These are phyloP conservation scores for Hybognathus amarus DNA, from an alignment of 2,797 vertebrate genomes.

Conservation along the genomic window DNA sequence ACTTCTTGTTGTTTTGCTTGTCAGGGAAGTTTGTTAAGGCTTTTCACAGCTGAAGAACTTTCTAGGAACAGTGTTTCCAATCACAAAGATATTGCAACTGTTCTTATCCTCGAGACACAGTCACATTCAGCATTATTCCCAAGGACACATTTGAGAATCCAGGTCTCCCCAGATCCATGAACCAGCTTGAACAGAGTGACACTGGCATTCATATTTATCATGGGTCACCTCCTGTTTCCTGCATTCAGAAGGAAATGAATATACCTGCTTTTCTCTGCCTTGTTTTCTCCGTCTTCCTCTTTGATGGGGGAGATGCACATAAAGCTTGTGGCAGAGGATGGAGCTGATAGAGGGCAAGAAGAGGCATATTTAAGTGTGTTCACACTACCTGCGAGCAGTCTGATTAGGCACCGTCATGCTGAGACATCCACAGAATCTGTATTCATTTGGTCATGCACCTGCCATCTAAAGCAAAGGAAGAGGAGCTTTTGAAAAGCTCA, in stretches of 20 bases:
- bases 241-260: background rate
- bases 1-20: background rate
- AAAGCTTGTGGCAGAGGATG: background rate
- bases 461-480: slow-evolving; percentile 31
- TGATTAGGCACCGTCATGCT: slow-evolving; percentile 31
- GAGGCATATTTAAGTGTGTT: slow-evolving; percentile 45
- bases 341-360: slow-evolving; percentile 18
- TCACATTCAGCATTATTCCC: background rate
- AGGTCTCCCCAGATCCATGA: background rate
- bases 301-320: background rate
- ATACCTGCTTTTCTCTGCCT: background rate
- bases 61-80: background rate
- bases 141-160: background rate
- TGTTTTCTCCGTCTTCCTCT: background rate
- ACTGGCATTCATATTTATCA: background rate
- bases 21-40: background rate
- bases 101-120: background rate
- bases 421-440: slow-evolving; percentile 47
- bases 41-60: background rate
- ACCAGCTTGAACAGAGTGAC: background rate
- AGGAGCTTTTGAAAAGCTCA: slow-evolving; percentile 11
- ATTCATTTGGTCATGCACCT: slow-evolving; percentile 48
- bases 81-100: background rate
- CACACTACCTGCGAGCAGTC: slow-evolving; percentile 24
- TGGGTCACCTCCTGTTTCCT: background rate